Conservation (phyloP, 2,888 invertebrate genomes). For the Trypoxylon attenuatum region DNA sequence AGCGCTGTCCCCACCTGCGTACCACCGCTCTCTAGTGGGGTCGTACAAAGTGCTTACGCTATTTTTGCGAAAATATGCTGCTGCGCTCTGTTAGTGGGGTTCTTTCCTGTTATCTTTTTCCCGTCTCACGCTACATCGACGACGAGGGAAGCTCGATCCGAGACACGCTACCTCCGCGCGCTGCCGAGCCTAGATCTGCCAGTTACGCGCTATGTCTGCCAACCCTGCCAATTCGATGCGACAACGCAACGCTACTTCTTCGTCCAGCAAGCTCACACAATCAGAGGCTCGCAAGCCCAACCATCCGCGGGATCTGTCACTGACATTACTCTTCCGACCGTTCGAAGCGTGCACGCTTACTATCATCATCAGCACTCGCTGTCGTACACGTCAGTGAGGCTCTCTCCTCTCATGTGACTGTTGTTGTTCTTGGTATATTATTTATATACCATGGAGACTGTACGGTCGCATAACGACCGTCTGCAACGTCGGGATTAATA, state of each 20-base stretch:
- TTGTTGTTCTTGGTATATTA: too few species aligned
- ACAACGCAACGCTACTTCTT: neutral
- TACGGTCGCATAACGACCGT: too few species aligned
- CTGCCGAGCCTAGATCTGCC: neutral
- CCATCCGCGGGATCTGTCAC: neutral
- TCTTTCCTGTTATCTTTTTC: slow-evolving; percentile 46
- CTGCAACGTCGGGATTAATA: too few species aligned
- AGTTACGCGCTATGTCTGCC: neutral
- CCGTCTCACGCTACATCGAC: neutral
- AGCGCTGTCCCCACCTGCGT: slow-evolving; percentile 73
- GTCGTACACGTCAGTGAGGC: neutral
- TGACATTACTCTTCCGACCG: neutral
- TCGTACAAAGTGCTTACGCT: slow-evolving; percentile 63
- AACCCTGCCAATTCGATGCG: neutral
- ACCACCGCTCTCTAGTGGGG: slow-evolving; percentile 71
- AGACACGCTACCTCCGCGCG: neutral
- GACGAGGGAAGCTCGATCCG: neutral
- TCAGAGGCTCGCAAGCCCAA: neutral
- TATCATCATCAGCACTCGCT: neutral
- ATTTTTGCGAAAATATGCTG: slow-evolving; percentile 42
- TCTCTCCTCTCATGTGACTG: too few species aligned
- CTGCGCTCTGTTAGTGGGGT: slow-evolving; percentile 55
- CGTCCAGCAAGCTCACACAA: neutral
- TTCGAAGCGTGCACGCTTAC: slow-evolving; percentile 23
- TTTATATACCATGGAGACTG: too few species aligned